Conservation (phyloP, 2,797 vertebrate species). For the Salmo trutta region DNA sequence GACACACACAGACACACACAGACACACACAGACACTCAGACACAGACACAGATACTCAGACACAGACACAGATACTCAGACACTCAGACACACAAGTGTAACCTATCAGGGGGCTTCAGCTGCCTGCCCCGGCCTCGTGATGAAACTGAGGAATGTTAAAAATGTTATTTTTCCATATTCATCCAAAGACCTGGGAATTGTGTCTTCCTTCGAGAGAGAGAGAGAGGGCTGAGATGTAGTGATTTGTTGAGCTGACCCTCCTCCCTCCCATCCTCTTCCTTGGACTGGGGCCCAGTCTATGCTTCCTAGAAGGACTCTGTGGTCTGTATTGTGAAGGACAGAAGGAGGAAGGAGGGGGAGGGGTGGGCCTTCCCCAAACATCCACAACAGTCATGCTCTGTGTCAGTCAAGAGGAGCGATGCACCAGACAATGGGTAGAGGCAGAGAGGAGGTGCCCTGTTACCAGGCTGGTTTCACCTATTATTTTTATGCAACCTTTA, state of each 20-base stretch:
- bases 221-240: neutral
- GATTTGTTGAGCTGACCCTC: conserved; percentile 13
- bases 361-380: neutral
- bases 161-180: conserved; percentile 19
- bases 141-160: conserved; percentile 22
- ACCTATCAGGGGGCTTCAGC: neutral
- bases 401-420: neutral
- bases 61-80: no score
- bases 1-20: no score
- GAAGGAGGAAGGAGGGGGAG: neutral
- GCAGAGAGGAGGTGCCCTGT: neutral
- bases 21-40: no score
- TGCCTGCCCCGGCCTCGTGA: conserved; percentile 3
- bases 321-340: neutral
- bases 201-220: neutral
- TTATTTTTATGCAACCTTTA: no score
- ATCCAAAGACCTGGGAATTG: conserved; percentile 4
- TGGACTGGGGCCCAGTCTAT: neutral
- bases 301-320: conserved; percentile 13
- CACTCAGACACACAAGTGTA: neutral
- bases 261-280: neutral
- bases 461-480: neutral
- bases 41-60: no score
- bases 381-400: neutral
- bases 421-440: neutral